Base-by-base conservation (phyloP, 1,140 invertebrate species). In the Cotesia glomerata region DNA sequence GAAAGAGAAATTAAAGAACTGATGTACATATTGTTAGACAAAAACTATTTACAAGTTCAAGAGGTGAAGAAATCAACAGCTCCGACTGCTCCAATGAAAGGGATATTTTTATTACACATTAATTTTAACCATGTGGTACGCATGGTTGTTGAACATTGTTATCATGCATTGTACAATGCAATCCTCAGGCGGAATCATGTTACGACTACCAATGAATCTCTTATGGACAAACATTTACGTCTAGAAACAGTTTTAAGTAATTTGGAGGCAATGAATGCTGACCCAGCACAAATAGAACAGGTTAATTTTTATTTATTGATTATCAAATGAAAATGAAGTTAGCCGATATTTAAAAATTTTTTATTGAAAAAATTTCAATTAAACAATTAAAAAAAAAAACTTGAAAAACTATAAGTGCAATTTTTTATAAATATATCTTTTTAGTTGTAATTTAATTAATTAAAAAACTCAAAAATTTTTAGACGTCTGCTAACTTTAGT, bases 1-100 rank as follows among this genome's bases (percentile, higher is more conserved):
- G 91, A 93, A 14, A 97, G 96, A 83, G 95, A 97, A 85, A 93
- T 93, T 0, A 97, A 97, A 82, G 90, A 93, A 61, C 80, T 95
- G 3, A 93, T 94, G 0, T 96, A 96, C 82, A 91, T 89, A 75
- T 85, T 98, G 69, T 86, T 95, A 39, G 91, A 95, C 83, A 93
- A 96, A 80, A 93, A 95, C 81, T 96, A 95, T 81, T 87, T 97
- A 13, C 89, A 91, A 71, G 86, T 92, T 35, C 90, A 94, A 86
- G 89, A 92, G 71, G 76, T 89, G 1, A 90, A 89, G 70, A 86
- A 88, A 36, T 73, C 82, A 0, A 85, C 86, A 18, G 80, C 84
- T 34, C 83, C 85, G 0, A 77, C 81, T 73, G 89, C 88, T 9
- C 90, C 90, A 13, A 90, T 89, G 16, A 93, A 95, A 85, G 91